Conservation (phyloP, 2,888 invertebrate genomes). For the Dynastes maya region DNA sequence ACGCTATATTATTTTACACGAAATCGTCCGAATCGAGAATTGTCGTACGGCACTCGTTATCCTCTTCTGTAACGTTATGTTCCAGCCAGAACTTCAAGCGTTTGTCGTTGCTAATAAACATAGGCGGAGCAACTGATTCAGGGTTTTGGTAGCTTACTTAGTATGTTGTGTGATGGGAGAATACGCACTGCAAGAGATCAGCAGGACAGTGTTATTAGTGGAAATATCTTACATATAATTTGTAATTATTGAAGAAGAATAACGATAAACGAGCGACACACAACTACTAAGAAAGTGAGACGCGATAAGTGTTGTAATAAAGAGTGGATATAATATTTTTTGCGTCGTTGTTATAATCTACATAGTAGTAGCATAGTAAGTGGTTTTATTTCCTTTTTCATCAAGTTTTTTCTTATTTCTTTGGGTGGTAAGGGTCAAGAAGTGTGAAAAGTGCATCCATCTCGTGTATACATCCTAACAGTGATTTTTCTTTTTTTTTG, state of each 20-base stretch:
- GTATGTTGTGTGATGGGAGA: constrained; percentile 68
- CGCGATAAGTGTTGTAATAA: constrained; percentile 48
- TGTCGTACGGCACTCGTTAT: constrained; percentile 60
- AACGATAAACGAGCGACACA: constrained; percentile 58
- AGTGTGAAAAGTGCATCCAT: constrained; percentile 54
- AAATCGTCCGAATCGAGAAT: constrained; percentile 62
- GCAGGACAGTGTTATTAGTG: constrained; percentile 63
- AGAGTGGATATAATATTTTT: constrained; percentile 50
- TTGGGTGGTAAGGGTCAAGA: constrained; percentile 28
- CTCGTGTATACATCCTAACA: constrained; percentile 42
- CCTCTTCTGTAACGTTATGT: constrained; percentile 56
- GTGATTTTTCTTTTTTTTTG: constrained; percentile 51
- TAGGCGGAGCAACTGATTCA: constrained; percentile 66
- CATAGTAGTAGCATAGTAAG: constrained; percentile 27
- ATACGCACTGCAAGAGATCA: constrained; percentile 66
- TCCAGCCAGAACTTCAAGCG: constrained; percentile 57
- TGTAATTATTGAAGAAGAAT: constrained; percentile 52
- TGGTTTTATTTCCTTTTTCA: constrained; percentile 42
- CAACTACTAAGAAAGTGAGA: constrained; percentile 47
- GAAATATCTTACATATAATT: constrained; percentile 54
- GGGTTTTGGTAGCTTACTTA: constrained; percentile 63
- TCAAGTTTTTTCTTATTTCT: constrained; percentile 22
- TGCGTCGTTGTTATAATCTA: constrained; percentile 34
- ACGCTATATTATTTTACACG: constrained; percentile 67
- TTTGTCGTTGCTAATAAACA: constrained; percentile 52